phyloP scores from a whole-genome alignment of 2,113 vertebrate genomes.

The Laterallus jamaicensis region DNA sequence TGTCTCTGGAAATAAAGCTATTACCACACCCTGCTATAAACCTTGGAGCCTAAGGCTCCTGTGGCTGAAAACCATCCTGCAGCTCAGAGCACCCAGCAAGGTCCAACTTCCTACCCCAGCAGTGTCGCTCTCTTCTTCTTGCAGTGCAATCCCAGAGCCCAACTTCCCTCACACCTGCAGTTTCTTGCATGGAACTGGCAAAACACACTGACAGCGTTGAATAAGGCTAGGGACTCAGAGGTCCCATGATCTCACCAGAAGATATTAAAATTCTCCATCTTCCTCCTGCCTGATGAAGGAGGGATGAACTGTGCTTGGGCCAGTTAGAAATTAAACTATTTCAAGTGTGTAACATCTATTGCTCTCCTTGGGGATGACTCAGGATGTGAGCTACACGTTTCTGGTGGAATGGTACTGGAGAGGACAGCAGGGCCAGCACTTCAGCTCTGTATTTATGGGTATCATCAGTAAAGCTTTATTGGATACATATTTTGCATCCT shows the following conservation, averaged over 20 bases:
- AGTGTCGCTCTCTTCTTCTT: background rate
- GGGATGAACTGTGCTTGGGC: background rate
- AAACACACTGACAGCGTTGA: background rate
- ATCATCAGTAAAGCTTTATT: constrained; percentile 55
- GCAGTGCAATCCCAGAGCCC: background rate
- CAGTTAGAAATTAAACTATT: constrained; percentile 49
- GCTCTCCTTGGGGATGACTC: constrained; percentile 59
- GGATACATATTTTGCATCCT: constrained; percentile 50
- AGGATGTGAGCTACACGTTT: constrained; percentile 21
- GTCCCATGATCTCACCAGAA: background rate
- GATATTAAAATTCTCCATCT: constrained; percentile 45
- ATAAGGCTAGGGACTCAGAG: background rate
- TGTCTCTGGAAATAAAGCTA: background rate
- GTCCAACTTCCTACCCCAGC: background rate
- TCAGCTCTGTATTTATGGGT: constrained; percentile 52
- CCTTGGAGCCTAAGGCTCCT: background rate
- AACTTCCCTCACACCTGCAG: background rate
- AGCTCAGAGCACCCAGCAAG: background rate
- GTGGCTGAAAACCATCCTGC: background rate
- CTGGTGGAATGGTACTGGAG: constrained; percentile 12
- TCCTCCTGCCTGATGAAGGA: constrained; percentile 18
- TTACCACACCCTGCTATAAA: background rate
- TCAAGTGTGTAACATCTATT: constrained; percentile 55
- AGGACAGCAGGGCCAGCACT: constrained; percentile 40
- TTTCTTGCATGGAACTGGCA: background rate